Percentiles rank a stretch among this genome's conserved stretches.
Conservation (phyloP, 2,113 vertebrate species). For the Silurus glanis region DNA sequence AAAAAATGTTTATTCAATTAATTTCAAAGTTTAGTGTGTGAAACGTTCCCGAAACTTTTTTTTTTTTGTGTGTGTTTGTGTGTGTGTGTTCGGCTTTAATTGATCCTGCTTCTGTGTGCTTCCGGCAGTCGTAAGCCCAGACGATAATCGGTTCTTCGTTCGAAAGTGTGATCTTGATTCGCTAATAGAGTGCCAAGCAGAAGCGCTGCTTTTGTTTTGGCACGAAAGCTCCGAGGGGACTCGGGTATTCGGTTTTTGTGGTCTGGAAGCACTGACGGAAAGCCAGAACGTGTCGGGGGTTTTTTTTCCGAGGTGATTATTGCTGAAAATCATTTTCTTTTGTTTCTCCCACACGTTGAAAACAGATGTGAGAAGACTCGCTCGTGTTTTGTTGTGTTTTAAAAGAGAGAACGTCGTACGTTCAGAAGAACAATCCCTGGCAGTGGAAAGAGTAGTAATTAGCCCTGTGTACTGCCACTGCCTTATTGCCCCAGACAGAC, state of each 20-base stretch:
- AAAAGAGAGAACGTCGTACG: background rate
- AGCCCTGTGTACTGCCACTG: slow-evolving; percentile 48
- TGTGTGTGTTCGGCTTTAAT: background rate
- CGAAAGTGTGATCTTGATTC: slow-evolving; percentile 16
- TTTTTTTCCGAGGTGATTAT: slow-evolving; percentile 52
- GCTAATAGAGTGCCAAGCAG: slow-evolving; percentile 24
- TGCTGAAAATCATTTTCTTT: slow-evolving; percentile 42
- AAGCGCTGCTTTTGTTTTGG: slow-evolving; percentile 5
- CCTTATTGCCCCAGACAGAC: slow-evolving; percentile 56
- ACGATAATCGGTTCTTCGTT: background rate
- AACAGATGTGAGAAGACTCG: slow-evolving; percentile 18
- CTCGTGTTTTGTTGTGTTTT: background rate
- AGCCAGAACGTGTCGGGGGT: slow-evolving; percentile 15
- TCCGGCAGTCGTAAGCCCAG: too few species aligned
- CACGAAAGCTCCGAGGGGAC: background rate
- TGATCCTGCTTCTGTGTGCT: background rate
- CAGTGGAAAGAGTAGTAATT: slow-evolving; percentile 52
- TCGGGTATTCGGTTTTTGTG: background rate
- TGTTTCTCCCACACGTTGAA: too few species aligned
- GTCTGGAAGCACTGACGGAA: background rate
- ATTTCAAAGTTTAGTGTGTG: background rate
- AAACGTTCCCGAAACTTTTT: background rate
- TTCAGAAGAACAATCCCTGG: slow-evolving; percentile 35
- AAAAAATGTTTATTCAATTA: background rate
- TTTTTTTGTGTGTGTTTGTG: background rate